Evolutionary conservation across 2,113 vertebrate species (phyloP).

Genomic region (Aramus guarauna): DNA sequence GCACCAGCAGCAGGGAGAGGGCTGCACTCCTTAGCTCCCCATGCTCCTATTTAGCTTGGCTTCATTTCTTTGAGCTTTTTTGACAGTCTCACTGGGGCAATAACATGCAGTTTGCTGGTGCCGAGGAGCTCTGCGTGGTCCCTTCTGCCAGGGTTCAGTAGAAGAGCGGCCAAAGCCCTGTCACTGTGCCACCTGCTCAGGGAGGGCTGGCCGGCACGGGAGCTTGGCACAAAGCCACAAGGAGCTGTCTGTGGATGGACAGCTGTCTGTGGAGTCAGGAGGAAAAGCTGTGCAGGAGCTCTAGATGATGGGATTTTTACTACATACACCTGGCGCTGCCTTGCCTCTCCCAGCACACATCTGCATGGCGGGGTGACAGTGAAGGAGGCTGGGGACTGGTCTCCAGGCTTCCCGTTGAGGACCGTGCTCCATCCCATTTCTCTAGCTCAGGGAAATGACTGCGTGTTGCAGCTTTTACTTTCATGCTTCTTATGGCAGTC

Average conservation of each 20-base stretch:
- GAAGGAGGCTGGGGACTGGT: neutral
- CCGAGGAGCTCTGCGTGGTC: neutral
- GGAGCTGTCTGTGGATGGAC: neutral
- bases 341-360: accelerated
- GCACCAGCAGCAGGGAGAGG: accelerated
- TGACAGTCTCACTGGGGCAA: neutral
- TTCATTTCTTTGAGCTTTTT: neutral
- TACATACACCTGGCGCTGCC: neutral
- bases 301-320: neutral
- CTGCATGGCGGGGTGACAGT: accelerated
- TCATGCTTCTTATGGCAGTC: neutral
- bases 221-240: neutral
- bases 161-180: neutral
- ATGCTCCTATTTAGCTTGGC: neutral
- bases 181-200: neutral
- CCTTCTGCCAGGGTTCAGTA: neutral
- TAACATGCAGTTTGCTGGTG: neutral
- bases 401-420: neutral
- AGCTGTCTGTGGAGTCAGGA: neutral
- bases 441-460: neutral
- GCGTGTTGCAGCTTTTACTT: neutral
- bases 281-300: neutral
- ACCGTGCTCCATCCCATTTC: accelerated
- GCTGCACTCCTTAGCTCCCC: neutral
- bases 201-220: neutral